These are phyloP conservation scores for Gibbula magus DNA, from an alignment of 2,888 invertebrate genomes.

Conservation along the genomic window DNA sequence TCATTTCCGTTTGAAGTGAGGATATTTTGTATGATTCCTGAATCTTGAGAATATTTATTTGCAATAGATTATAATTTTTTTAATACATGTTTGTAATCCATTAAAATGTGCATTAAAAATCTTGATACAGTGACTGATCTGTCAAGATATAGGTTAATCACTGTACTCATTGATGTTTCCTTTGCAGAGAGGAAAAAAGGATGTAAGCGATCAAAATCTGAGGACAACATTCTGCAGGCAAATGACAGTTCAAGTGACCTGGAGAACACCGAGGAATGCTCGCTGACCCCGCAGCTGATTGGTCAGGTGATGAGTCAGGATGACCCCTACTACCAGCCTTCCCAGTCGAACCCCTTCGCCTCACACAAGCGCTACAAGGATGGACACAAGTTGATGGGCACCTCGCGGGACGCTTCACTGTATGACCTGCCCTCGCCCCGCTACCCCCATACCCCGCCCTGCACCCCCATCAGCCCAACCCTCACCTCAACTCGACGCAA, in stretches of 20 bases:
- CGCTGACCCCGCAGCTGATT: slow-evolving; percentile 80
- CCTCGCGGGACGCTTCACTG: slow-evolving; percentile 23
- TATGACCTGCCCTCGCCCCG: slow-evolving; percentile 85
- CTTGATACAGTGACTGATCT: too few relatives aligned
- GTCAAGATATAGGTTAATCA: too few relatives aligned
- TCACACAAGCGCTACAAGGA: slow-evolving; percentile 64
- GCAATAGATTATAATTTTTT: too few relatives aligned
- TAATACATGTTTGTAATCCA: too few relatives aligned
- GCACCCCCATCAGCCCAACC: slow-evolving; percentile 51
- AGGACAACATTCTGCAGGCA: slow-evolving; percentile 67
- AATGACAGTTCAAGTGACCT: slow-evolving; percentile 46
- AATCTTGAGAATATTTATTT: too few relatives aligned
- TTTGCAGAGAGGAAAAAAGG: slow-evolving; percentile 23
- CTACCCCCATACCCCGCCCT: slow-evolving; percentile 66
- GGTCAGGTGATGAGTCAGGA: slow-evolving; percentile 87
- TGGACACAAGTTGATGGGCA: slow-evolving; percentile 66
- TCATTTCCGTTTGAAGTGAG: too few relatives aligned
- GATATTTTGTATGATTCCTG: too few relatives aligned
- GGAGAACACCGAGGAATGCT: slow-evolving; percentile 39
- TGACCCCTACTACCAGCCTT: slow-evolving; percentile 74
- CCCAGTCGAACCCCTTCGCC: slow-evolving; percentile 67
- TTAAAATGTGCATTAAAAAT: too few relatives aligned
- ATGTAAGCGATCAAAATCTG: slow-evolving; percentile 66
- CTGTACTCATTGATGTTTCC: too few relatives aligned
- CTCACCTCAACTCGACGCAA: neutral